Percentiles rank a stretch among this genome's conserved stretches.
Conservation (phyloP, 1,140 invertebrate genomes). For the Drosophila sturtevanti region DNA sequence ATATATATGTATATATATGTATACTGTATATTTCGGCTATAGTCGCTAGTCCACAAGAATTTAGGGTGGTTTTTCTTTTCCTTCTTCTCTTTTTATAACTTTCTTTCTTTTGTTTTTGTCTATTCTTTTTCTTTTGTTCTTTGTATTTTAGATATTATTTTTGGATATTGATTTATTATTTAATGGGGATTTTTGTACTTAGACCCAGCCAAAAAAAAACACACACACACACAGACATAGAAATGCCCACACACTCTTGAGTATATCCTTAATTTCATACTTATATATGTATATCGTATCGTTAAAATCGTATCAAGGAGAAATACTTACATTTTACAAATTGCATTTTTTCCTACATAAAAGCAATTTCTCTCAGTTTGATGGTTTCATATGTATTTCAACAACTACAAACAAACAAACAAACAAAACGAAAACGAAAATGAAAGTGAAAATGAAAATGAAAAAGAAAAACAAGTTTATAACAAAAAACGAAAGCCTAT, state of each 20-base stretch:
- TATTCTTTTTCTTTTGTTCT: constrained; percentile 18
- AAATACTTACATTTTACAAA: constrained; percentile 66
- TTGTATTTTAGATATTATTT: constrained; percentile 9
- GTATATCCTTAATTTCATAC: constrained; percentile 49
- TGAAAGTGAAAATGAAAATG: too few species aligned
- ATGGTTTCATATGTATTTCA: constrained; percentile 77
- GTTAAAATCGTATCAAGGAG: constrained; percentile 26
- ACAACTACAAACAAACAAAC: constrained; percentile 37
- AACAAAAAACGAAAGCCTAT: constrained; percentile 34
- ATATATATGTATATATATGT: constrained; percentile 28
- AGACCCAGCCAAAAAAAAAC: constrained; percentile 40
- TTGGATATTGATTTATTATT: constrained; percentile 22
- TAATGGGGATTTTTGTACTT: constrained; percentile 62
- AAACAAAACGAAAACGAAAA: constrained; percentile 31
- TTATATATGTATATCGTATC: constrained; percentile 41
- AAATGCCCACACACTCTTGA: constrained; percentile 27
- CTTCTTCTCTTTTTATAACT: constrained; percentile 29
- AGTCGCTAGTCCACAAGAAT: constrained; percentile 54
- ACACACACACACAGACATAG: not conserved
- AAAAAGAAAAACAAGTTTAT: constrained; percentile 23
- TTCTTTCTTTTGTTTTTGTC: constrained; percentile 23
- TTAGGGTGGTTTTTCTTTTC: constrained; percentile 29
- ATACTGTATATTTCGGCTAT: constrained; percentile 37
- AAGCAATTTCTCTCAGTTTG: constrained; percentile 78
- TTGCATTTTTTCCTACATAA: constrained; percentile 72